phyloP scores from a whole-genome alignment of 2,113 vertebrate genomes.

The Eublepharis macularius region DNA sequence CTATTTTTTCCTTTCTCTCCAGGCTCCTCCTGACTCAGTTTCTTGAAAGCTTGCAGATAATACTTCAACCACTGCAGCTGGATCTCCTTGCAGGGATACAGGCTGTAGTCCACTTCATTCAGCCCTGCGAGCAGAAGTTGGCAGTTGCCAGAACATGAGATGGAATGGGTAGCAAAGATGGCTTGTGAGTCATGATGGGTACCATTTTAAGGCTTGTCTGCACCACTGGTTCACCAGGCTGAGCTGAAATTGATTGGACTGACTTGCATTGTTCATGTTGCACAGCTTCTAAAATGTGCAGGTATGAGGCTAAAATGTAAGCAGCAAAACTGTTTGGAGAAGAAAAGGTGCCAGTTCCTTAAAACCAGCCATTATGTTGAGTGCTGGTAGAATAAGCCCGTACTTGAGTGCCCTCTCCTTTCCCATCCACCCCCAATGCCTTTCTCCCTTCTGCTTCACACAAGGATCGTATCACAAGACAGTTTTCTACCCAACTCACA shows the following conservation, averaged over 20 bases:
- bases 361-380: not conserved
- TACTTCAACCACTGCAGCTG: slow-evolving; percentile 90
- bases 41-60: slow-evolving; percentile 90
- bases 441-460: not conserved
- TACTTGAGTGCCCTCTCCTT: not conserved
- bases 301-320: not conserved
- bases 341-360: not conserved
- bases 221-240: too few species aligned
- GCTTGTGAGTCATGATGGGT: not conserved
- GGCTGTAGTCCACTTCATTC: slow-evolving; percentile 86
- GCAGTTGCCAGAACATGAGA: not conserved
- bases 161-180: not conserved
- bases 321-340: not conserved
- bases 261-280: not conserved
- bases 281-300: not conserved
- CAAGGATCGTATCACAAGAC: not conserved
- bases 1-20: slow-evolving; percentile 67
- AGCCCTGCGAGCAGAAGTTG: slow-evolving; percentile 77
- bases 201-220: not conserved
- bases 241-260: not conserved
- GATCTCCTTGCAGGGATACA: slow-evolving; percentile 84
- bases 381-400: not conserved
- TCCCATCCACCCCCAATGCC: not conserved
- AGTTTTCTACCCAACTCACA: not conserved
- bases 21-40: slow-evolving; percentile 78